Base-by-base conservation (phyloP, 2,113 vertebrate genomes). In the Poeciliopsis occidentalis region DNA sequence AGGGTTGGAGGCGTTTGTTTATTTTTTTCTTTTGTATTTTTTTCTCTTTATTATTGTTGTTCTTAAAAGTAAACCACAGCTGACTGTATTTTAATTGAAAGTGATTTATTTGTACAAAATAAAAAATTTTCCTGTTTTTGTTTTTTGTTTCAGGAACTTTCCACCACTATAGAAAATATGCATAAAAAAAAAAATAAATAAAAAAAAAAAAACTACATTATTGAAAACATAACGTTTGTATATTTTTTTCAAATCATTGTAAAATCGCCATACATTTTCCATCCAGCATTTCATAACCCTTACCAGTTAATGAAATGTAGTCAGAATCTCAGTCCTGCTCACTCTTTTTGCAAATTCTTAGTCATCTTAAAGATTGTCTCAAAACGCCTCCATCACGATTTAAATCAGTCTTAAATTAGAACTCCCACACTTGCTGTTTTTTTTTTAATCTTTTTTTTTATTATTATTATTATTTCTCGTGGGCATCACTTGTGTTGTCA, bases 381-480 rank as follows among this genome's bases (percentile, higher is more conserved):
- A 12, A 61, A 77, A 47, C 73, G 74, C 19, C 73, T 67, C 78
- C 78, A 67, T 69, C 81, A 17, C 30, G 78, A 17, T 30, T 71
- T 86, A 75, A 80, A 44, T 57, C 2, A 4, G 68, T 67, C 81
- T 71, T 47, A 79, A 79, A 81, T 51, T 66, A 75, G 61, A 41
- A 41, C 24, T 15, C 12, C 24, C 64, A n/a, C 32, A 39, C 34
- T 31, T 32, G 30, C 62, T 32, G 15, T 24, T 32, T 47, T 64
- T 44, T 29, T 29, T 29, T 29, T 29, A n/a, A n/a, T n/a, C 2
- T 29, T 29, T 29, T 29, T 29, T 19, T 34, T 34, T 34, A n/a
- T n/a, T n/a, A n/a, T n/a, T n/a, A n/a, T n/a, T n/a, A n/a, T 32
- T 34, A 32, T 54, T 57, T n/a, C 51, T n/a, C 4, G 44, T 47